A percentile compares a stretch with the other conserved stretches of the same genome.
These are phyloP conservation scores for Piaya cayana DNA, from an alignment of 2,113 vertebrate species.

Conservation along the genomic window DNA sequence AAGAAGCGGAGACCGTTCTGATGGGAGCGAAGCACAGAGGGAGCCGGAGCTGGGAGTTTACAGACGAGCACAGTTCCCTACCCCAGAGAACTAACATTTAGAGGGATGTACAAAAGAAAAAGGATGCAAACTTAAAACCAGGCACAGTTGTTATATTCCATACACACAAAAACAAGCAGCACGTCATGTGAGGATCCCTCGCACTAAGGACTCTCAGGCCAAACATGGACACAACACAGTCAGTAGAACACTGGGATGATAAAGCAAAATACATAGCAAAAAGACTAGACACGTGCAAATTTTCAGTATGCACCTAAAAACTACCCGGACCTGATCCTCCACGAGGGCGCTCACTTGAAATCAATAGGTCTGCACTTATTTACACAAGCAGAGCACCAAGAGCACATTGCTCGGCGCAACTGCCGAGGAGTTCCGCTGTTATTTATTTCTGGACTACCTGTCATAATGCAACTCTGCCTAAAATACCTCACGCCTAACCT, in stretches of 20 bases:
- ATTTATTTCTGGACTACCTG: background rate
- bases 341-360: background rate
- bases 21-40: background rate
- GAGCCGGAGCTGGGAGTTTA: background rate
- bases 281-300: background rate
- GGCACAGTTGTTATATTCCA: background rate
- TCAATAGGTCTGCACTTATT: background rate
- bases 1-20: background rate
- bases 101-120: background rate
- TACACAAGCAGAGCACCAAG: background rate
- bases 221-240: background rate
- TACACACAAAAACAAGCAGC: fast-evolving
- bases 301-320: background rate
- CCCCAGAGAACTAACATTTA: background rate
- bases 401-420: background rate
- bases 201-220: background rate
- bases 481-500: background rate
- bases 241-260: background rate
- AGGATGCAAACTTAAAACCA: background rate
- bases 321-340: background rate
- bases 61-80: background rate
- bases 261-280: background rate
- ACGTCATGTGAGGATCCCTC: background rate
- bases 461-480: background rate
- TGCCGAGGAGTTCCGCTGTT: background rate